Evolutionary conservation across 2,113 vertebrate species (phyloP), one percentile per base, ranked within the genome.

Genomic region (Eulacestoma nigropectus): DNA sequence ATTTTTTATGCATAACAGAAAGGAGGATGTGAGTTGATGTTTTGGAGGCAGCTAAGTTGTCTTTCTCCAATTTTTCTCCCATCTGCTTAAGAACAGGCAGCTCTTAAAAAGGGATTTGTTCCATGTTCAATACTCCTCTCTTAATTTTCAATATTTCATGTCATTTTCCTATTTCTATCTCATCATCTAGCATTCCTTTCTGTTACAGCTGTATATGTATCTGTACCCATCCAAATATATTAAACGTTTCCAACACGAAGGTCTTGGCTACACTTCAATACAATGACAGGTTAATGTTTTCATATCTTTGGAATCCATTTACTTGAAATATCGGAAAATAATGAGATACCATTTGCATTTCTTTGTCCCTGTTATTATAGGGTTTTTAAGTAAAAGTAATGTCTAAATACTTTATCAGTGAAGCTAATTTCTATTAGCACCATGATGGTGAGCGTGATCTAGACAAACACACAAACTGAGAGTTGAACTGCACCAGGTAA

Each of bases 371-470:
- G 13, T 44, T 50, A 30, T 27, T 86, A 16, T 0, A 47, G 25
- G 13, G 9, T 14, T 59, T 82, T 74, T 42, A 76, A 72, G 39
- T n/a, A 44, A 46, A 88, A 9, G 20, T 26, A 56, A 60, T 12
- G 5, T 39, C 57, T 57, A 57, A 60, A 10, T 47, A 32, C 7
- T 55, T 41, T 13, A n/a, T 53, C 55, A 67, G 29, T 25, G 29
- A 70, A 49, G 13, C 16, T 35, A 41, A 16, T 37, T 52, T 68
- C 35, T 70, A 6, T 17, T 25, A 70, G 15, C 21, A 56, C 20
- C 0, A 0, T 7, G 26, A 18, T 27, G 30, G 6, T 67, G 47
- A 75, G 69, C 27, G 26, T 32, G 29, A 84, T 23, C 9, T 13
- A 32, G 32, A 35, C 42, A 90, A 67, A 46, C 5, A 37, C 25